These are phyloP conservation scores for Sebastes melanostomus DNA, from an alignment of 2,797 vertebrate genomes.

Conservation along the genomic window DNA sequence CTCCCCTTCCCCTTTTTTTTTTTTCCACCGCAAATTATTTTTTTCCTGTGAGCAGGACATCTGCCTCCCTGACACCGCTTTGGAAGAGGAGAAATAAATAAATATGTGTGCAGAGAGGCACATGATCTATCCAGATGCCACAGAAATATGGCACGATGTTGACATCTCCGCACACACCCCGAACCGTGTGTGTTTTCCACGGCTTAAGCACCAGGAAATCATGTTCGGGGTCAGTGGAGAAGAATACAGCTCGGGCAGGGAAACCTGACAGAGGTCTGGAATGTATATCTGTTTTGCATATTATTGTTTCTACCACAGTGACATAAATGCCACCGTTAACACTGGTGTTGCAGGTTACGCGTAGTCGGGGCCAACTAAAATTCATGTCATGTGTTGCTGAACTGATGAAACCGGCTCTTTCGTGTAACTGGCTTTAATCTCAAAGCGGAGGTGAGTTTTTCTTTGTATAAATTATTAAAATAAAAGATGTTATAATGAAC, in stretches of 20 bases:
- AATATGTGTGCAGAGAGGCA: slow-evolving; percentile 74
- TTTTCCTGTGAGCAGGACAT: slow-evolving; percentile 90
- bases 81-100: slow-evolving; percentile 84
- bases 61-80: slow-evolving; percentile 84
- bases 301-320: slow-evolving; percentile 29
- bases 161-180: slow-evolving; percentile 58
- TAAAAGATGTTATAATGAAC: neutral
- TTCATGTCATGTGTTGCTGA: neutral
- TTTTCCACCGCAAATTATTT: slow-evolving; percentile 85
- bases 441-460: neutral
- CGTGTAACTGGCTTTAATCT: neutral
- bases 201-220: slow-evolving; percentile 77
- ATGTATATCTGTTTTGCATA: slow-evolving; percentile 66
- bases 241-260: slow-evolving; percentile 55
- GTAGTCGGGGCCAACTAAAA: slow-evolving; percentile 10
- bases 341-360: slow-evolving; percentile 48
- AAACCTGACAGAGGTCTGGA: slow-evolving; percentile 58
- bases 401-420: neutral
- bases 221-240: slow-evolving; percentile 70
- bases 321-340: neutral
- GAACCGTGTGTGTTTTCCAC: slow-evolving; percentile 53
- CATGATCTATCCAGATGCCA: slow-evolving; percentile 86
- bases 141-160: slow-evolving; percentile 74
- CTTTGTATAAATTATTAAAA: neutral
- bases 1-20: slow-evolving; percentile 62